phyloP scores from a whole-genome alignment of 2,113 vertebrate species.

The Athene cunicularia region DNA sequence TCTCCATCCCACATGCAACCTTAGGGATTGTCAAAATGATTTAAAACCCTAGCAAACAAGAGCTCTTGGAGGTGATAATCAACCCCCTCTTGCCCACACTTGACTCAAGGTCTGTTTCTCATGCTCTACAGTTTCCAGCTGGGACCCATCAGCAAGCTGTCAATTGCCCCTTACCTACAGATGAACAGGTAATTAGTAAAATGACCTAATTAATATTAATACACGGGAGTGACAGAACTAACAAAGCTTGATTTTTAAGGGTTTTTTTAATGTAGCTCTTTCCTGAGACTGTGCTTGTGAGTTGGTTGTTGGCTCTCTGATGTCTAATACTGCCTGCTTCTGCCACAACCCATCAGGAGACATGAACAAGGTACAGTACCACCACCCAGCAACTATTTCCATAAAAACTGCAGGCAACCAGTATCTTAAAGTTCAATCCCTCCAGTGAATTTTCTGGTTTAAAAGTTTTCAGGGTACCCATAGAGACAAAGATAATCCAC shows the following conservation, averaged over 20 bases:
- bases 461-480: conserved; percentile 61
- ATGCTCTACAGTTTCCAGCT: conserved; percentile 10
- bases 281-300: neutral
- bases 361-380: neutral
- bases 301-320: neutral
- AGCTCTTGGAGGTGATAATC: conserved; percentile 28
- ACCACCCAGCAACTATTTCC: neutral
- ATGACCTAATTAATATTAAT: conserved; percentile 61
- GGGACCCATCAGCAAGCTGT: conserved; percentile 35
- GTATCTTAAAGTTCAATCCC: neutral
- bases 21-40: conserved; percentile 9
- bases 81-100: neutral
- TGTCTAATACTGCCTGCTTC: neutral
- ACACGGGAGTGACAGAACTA: neutral
- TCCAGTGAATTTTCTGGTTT: conserved; percentile 46
- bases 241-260: conserved; percentile 1
- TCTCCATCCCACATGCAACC: neutral
- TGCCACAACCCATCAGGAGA: neutral
- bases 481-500: conserved; percentile 68
- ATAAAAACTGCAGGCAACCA: neutral
- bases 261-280: neutral
- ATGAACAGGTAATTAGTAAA: conserved; percentile 47
- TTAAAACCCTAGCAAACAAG: conserved; percentile 17
- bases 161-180: conserved; percentile 13
- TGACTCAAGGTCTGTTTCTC: conserved; percentile 32